Evolutionary conservation across 2,797 vertebrate genomes (phyloP), one percentile per base, ranked within the genome.

Genomic region (Phataginus tricuspis): DNA sequence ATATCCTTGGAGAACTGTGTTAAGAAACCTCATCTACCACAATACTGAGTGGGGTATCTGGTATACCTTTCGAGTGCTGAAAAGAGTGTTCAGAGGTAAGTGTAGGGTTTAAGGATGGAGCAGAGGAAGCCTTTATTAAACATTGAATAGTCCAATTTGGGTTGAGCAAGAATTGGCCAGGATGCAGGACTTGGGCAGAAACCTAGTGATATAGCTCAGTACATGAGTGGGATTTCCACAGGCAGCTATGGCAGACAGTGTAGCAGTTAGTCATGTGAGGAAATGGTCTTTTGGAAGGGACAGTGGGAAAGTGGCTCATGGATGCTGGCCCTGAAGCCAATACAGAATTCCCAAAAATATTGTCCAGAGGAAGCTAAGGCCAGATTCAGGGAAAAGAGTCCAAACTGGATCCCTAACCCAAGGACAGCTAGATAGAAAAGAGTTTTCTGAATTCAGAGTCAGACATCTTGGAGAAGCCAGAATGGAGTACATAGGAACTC

Each of bases 221-320:
- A 9, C 45, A 49, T 63, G 31, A 42, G 34, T 61, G 49, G 31
- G 27, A 29, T 55, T 83, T 55, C 5, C 9, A 16, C 2, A 61
- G 45, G 3, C 12, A 16, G 7, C 21, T 7, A 6, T 10, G 31
- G 45, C 15, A 59, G 31, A 7, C 0, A 29, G 14, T 3, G 4
- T 23, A 13, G 27, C 11, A 57, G 16, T 3, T 16, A 27, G 39
- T 25, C 27, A 0, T 12, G 21, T 39, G 37, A 14, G 80, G 31
- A 49, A 34, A 18, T 23, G 2, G 18, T 83, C 53, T 94, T 31
- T 80, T 90, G 45, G n/a, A 92, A 71, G 18, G 31, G 19, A 61
- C 1, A 39, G 7, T 69, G 69, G 49, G 29, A 78, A 71, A 88
- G n/a, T 79, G 59, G 13, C 29, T 29, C 31, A 27, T 42, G 63